Percentiles rank a stretch among this genome's conserved stretches.
These are phyloP conservation scores for Coremacera marginata DNA, from an alignment of 2,888 invertebrate species.

Conservation along the genomic window DNA sequence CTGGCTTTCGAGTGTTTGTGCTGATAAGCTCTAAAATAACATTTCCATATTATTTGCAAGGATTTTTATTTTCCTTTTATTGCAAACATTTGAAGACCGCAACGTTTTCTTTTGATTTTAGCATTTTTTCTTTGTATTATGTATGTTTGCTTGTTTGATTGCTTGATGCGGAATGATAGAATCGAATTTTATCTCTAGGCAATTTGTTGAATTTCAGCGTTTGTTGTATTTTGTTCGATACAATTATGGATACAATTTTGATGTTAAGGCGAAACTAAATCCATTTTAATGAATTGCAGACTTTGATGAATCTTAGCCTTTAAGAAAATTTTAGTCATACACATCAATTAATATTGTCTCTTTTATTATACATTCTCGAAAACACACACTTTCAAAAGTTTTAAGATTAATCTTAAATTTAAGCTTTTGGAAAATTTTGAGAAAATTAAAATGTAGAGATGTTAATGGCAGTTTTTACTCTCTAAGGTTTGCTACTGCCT, in stretches of 20 bases:
- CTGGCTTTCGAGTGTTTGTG: not conserved
- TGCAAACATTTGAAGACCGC: conserved; percentile 48
- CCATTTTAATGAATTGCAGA: not conserved
- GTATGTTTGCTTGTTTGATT: too few species aligned
- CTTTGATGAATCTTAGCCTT: too few species aligned
- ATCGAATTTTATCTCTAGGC: not conserved
- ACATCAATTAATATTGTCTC: too few species aligned
- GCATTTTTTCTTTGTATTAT: too few species aligned
- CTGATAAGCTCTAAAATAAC: conserved; percentile 60
- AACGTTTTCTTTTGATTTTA: not conserved
- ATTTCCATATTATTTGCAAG: conserved; percentile 62
- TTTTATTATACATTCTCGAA: too few species aligned
- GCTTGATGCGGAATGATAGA: not conserved
- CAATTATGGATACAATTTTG: conserved; percentile 1
- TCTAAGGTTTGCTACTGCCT: too few species aligned
- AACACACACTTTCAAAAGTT: too few species aligned
- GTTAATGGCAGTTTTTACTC: too few species aligned
- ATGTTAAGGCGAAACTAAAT: not conserved
- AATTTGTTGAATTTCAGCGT: not conserved
- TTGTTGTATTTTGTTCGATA: not conserved
- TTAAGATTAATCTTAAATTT: too few species aligned
- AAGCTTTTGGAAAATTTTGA: too few species aligned
- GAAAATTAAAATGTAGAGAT: too few species aligned
- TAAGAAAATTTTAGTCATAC: too few species aligned
- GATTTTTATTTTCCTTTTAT: conserved; percentile 59